Conservation (phyloP, 2,888 invertebrate genomes). For the Trachelus iudaicus region DNA sequence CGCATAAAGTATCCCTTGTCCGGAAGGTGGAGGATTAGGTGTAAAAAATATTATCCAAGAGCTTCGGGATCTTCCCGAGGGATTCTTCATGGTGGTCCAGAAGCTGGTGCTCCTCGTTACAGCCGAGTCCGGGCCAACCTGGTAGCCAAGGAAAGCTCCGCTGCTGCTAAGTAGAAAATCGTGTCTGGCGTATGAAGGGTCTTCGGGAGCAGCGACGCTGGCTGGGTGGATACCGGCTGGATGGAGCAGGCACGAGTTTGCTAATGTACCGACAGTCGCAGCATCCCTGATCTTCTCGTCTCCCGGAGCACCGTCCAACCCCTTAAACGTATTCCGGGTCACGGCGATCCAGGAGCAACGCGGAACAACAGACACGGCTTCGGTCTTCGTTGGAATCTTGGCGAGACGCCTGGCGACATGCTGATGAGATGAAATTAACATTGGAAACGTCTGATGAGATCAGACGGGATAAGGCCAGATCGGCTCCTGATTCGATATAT, state of each 20-base stretch:
- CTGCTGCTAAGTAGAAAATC: slow-evolving; percentile 63
- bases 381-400: slow-evolving; percentile 31
- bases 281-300: background rate
- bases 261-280: background rate
- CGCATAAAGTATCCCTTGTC: background rate
- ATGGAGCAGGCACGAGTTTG: background rate
- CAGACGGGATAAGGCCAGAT: slow-evolving; percentile 12
- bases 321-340: slow-evolving; percentile 20
- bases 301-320: background rate
- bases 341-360: background rate
- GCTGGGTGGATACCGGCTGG: background rate
- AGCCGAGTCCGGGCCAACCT: background rate
- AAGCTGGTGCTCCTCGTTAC: background rate
- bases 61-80: background rate
- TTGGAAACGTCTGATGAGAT: slow-evolving; percentile 13
- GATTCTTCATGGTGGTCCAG: background rate
- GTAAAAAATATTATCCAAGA: slow-evolving; percentile 5
- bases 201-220: background rate
- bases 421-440: slow-evolving; percentile 44
- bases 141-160: slow-evolving; percentile 23
- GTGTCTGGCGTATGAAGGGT: slow-evolving; percentile 62
- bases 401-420: slow-evolving; percentile 30
- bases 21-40: background rate
- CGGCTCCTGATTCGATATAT: slow-evolving; percentile 21
- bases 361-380: background rate